Conservation (phyloP, 2,888 invertebrate species). For the Caenorhabditis uteleia region DNA sequence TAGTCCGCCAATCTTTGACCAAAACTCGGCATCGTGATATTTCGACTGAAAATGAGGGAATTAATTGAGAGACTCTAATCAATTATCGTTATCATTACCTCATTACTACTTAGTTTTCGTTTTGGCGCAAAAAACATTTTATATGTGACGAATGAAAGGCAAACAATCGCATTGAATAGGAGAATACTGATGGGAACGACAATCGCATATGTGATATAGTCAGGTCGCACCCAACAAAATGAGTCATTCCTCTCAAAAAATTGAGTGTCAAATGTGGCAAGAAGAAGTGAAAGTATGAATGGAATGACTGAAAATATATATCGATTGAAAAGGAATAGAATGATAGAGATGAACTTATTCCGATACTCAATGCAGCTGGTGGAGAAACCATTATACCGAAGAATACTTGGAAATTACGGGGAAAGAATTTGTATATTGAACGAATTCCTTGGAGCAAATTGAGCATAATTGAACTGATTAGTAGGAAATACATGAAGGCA, state of each 20-base stretch:
- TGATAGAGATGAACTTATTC: too few species aligned
- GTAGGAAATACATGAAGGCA: constrained; percentile 27
- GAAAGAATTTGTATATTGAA: constrained; percentile 29
- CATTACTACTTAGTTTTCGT: constrained; percentile 12
- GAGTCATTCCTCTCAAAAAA: constrained; percentile 54
- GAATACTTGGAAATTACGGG: constrained; percentile 11
- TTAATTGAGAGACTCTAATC: constrained; percentile 11
- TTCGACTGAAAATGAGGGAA: constrained; percentile 1
- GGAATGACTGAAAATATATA: constrained; percentile 10
- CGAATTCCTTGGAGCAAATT: constrained; percentile 43
- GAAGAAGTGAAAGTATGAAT: constrained; percentile 11
- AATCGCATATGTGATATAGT: constrained; percentile 48
- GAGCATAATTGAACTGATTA: constrained; percentile 40
- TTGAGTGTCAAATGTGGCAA: constrained; percentile 4
- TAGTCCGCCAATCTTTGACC: constrained; percentile 43
- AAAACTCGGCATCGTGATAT: constrained; percentile 28
- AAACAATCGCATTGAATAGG: constrained; percentile 49
- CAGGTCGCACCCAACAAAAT: constrained; percentile 60
- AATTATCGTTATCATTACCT: too few species aligned
- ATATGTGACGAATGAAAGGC: constrained; percentile 45
- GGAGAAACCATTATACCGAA: constrained; percentile 23
- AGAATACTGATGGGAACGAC: constrained; percentile 53
- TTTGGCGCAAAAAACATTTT: constrained; percentile 42
- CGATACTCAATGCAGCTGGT: constrained; percentile 24
- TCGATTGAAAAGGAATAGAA: background rate